These are phyloP conservation scores for Melieria crassipennis DNA, from an alignment of 2,888 invertebrate genomes.

Conservation along the genomic window DNA sequence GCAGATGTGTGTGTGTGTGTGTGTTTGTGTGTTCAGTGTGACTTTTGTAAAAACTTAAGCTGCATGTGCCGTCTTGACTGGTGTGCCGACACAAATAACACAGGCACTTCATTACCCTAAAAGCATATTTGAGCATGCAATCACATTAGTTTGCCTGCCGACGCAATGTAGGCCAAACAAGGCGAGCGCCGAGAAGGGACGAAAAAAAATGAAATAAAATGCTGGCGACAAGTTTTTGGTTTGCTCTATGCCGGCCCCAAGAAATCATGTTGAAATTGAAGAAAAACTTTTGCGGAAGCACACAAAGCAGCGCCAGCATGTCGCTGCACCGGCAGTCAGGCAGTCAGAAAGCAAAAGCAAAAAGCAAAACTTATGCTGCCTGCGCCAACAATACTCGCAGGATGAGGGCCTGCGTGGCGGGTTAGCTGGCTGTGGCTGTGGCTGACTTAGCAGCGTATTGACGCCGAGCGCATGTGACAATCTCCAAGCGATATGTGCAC, in stretches of 20 bases:
- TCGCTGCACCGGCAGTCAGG: background rate
- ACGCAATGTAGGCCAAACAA: slow-evolving; percentile 1
- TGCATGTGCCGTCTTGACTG: too few species aligned
- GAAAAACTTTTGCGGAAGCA: slow-evolving; percentile 14
- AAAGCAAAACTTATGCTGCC: background rate
- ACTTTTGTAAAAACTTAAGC: too few species aligned
- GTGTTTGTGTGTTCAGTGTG: background rate
- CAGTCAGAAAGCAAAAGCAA: background rate
- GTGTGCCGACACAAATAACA: background rate
- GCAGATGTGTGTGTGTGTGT: background rate
- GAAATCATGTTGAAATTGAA: slow-evolving; percentile 12
- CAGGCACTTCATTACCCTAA: slow-evolving; percentile 34
- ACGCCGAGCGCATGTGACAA: slow-evolving; percentile 27
- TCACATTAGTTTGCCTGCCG: slow-evolving; percentile 30
- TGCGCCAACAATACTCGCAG: too few species aligned
- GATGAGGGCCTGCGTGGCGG: too few species aligned
- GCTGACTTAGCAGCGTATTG: background rate
- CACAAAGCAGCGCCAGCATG: background rate
- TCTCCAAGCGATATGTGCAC: slow-evolving; percentile 19
- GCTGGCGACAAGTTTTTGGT: slow-evolving; percentile 14
- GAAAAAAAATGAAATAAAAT: background rate
- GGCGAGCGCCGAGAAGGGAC: background rate
- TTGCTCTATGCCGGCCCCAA: slow-evolving; percentile 11
- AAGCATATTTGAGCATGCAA: slow-evolving; percentile 34
- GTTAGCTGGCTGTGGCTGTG: background rate